Conservation (phyloP, 1,140 invertebrate genomes). For the Microvelia longipes region DNA sequence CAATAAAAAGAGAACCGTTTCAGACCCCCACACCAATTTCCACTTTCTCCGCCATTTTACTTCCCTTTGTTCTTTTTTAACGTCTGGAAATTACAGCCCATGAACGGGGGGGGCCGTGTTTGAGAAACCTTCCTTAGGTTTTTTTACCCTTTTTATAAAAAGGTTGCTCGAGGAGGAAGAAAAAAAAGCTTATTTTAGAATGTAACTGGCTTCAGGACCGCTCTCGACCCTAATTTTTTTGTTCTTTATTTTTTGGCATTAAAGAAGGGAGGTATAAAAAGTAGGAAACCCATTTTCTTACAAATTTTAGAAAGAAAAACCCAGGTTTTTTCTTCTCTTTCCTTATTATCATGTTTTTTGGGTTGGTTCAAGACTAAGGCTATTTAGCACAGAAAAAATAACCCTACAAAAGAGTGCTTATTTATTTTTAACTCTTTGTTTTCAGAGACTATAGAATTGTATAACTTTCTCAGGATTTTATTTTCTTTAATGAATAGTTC, state of each 20-base stretch:
- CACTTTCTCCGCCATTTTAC: conserved; percentile 16
- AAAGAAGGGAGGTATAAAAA: conserved; percentile 1
- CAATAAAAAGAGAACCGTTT: conserved; percentile 16
- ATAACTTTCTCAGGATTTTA: no score
- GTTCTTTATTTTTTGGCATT: neutral
- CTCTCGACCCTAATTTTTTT: neutral
- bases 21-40: neutral
- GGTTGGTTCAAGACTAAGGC: no score
- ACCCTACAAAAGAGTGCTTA: no score
- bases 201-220: neutral
- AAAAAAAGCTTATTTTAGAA: neutral
- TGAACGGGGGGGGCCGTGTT: neutral
- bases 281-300: no score
- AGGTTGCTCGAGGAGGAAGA: neutral
- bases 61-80: conserved; percentile 21
- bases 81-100: conserved; percentile 18
- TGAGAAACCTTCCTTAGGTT: neutral
- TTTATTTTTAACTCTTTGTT: no score
- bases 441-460: no score
- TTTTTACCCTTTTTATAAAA: conserved; percentile 4
- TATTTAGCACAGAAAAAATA: no score
- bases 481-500: no score
- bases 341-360: no score
- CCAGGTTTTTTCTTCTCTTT: no score
- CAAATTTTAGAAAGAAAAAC: no score